Evolutionary conservation across 1,140 invertebrate genomes (phyloP).

Genomic region (Hirudo medicinalis): DNA sequence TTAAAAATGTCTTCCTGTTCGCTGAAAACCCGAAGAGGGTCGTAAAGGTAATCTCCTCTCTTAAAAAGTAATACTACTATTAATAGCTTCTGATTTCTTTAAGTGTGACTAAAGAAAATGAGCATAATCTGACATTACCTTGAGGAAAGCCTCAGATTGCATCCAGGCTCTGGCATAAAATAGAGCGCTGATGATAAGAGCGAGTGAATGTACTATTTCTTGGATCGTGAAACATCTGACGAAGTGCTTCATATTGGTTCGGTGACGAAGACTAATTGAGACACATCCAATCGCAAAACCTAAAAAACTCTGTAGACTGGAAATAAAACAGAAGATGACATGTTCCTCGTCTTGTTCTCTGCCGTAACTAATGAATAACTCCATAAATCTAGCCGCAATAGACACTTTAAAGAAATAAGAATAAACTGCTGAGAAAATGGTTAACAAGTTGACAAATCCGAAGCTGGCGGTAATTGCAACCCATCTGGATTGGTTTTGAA

Average conservation of each 20-base stretch:
- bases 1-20: conserved; percentile 1
- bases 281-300: not conserved
- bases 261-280: not conserved
- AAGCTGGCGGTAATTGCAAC: not conserved
- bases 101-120: not conserved
- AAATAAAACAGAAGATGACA: not conserved
- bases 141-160: not conserved
- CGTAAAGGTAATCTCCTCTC: conserved; percentile 2
- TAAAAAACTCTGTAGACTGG: not conserved
- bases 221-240: not conserved
- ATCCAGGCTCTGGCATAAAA: not conserved
- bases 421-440: not conserved
- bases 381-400: not conserved
- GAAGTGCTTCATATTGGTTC: not conserved
- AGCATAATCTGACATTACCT: not conserved
- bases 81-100: not conserved
- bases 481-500: not conserved
- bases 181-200: not conserved
- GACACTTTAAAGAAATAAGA: conserved; percentile 1
- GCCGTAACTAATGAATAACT: not conserved
- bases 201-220: not conserved
- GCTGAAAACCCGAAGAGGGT: not conserved
- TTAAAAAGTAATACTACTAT: not conserved
- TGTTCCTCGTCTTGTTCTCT: not conserved
- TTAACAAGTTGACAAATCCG: conserved; percentile 9